Evolutionary conservation across 1,140 invertebrate species (phyloP), one percentile per base, ranked within the genome.

Genomic region (Monochamus saltuarius): DNA sequence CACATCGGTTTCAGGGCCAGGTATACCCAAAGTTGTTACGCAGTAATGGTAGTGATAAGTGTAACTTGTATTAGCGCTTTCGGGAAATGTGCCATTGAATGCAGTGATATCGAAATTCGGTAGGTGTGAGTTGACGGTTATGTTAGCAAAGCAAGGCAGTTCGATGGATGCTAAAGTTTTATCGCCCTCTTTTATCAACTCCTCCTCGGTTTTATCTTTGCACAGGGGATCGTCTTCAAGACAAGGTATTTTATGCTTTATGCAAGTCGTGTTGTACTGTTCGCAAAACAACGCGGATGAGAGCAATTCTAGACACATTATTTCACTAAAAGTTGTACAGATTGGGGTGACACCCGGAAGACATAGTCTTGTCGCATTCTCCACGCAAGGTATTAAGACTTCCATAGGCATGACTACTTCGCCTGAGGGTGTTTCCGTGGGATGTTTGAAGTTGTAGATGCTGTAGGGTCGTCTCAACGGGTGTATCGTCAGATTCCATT

Each of bases 281-380:
- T 60, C 37, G 14, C 64, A 66, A 36, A 56, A 45, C n/a, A 37
- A 11, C 7, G 61, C 19, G 11, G 49, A 40, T n/a, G 13, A 43
- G 8, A 37, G 8, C 8, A 40, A 3, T 19, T 46, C 56, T 49
- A 66, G 39, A 19, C 64, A 66, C 64, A 66, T 66, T 7, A 66
- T 53, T 56, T 66, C 64, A 17, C 59, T 62, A 39, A 66, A 66
- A 4, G 37, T 59, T 9, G 64, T 66, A 34, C 64, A 66, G n/a
- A 56, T 60, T 2, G 56, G 13, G 7, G 54, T 45, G 1, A 56
- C 37, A 11, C 55, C 46, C 9, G 64, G 60, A 14, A 57, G 38
- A 22, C 64, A 66, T 4, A 66, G 17, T 36, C 45, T 59, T 14
- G 34, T 62, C 2, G 56, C 64, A 43, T 56, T 62, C 7, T 66